A percentile compares a stretch with the other conserved stretches of the same genome.
Conservation (phyloP, 2,797 vertebrate genomes). For the Thunnus albacares region DNA sequence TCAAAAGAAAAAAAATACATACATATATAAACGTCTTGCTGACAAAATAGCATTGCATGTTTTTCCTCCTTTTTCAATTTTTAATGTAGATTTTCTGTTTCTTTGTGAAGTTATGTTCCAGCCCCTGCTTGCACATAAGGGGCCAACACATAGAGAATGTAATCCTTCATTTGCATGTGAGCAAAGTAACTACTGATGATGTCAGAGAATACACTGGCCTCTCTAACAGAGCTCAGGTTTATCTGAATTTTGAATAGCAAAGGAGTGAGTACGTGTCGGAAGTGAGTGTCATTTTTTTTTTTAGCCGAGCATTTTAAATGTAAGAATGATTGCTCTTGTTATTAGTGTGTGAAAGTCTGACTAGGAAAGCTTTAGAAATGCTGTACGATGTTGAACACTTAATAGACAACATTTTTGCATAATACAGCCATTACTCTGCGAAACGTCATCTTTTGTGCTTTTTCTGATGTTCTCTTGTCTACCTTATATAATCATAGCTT, state of each 20-base stretch:
- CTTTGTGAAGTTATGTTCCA: constrained; percentile 72
- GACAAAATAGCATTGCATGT: constrained; percentile 82
- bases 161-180: constrained; percentile 80
- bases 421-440: constrained; percentile 59
- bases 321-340: constrained; percentile 62
- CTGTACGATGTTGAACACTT: constrained; percentile 48
- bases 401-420: constrained; percentile 62
- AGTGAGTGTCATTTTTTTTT: constrained; percentile 52
- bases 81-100: constrained; percentile 67
- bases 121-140: constrained; percentile 79
- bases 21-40: constrained; percentile 58
- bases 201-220: constrained; percentile 63
- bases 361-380: constrained; percentile 45
- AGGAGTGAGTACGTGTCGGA: constrained; percentile 6
- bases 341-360: constrained; percentile 53
- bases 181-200: constrained; percentile 72
- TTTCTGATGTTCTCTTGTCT: constrained; percentile 40
- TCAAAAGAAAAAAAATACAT: constrained; percentile 15
- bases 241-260: constrained; percentile 56
- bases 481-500: constrained; percentile 52
- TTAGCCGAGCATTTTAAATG: constrained; percentile 47
- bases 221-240: constrained; percentile 53
- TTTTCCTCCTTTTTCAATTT: constrained; percentile 60
- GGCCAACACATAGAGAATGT: constrained; percentile 69
- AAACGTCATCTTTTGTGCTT: constrained; percentile 48